Base-by-base conservation (phyloP, 2,888 invertebrate species). In the Xiphydria camelus region DNA sequence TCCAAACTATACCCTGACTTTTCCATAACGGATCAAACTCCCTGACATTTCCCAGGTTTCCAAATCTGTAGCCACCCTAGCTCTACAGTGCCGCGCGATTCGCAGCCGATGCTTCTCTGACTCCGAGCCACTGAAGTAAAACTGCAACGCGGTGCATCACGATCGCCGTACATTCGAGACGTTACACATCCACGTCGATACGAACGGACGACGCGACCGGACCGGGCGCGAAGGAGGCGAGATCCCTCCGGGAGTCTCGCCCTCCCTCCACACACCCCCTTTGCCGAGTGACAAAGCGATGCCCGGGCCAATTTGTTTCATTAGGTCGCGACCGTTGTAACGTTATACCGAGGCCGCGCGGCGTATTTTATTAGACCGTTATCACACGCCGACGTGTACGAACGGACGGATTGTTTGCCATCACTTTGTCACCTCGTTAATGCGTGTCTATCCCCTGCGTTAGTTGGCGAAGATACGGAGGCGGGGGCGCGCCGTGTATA, bases 351-450 rank as follows among this genome's bases (percentile, higher is more conserved):
- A 29, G 23, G 35, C 42, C 33, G 26, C 35, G n/a, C 35, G 18
- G 17, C 31, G 19, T 51, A 61, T 61, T 64, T 66, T 59, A 66
- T 66, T 61, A 55, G 58, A 42, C 53, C 55, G 53, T 62, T 62
- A 64, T 65, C 61, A 52, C 51, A 29, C 48, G 53, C 29, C 36
- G 37, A n/a, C 15, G 26, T 26, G 26, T 10, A 26, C 26, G 14
- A 51, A 46, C 46, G 45, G 48, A 55, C 51, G 44, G 42, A 53
- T 55, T 62, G 59, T 65, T 64, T 62, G 61, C 53, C 56, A 48
- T 53, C 44, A 52, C 57, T 49, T 48, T 47, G 53, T 45, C 56
- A 53, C 47, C 56, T 44, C 41, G 52, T 50, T 53, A 46, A 40
- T 35, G 45, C 35, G 40, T 36, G 40, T 31, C 10, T 26, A 26